These are phyloP conservation scores for Caenorhabditis macrosperma DNA, from an alignment of 2,888 invertebrate species.

Conservation along the genomic window DNA sequence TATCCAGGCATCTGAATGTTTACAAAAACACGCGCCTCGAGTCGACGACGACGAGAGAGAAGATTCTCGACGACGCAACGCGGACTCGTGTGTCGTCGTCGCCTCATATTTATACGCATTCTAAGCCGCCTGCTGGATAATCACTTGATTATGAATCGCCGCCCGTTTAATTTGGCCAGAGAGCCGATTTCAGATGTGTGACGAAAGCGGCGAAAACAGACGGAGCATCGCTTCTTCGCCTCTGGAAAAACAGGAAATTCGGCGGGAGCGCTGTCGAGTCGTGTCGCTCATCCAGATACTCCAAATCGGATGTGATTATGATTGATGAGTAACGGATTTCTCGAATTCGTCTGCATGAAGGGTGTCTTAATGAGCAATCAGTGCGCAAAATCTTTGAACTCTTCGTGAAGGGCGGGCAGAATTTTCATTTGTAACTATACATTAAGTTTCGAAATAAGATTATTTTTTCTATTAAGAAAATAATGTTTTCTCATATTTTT, in stretches of 20 bases:
- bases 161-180: slow-evolving; percentile 34
- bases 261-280: not conserved
- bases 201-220: slow-evolving; percentile 32
- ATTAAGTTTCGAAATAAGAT: no score
- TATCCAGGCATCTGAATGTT: not conserved
- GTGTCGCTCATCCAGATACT: not conserved
- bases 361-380: no score
- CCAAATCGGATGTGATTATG: not conserved
- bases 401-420: no score
- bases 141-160: slow-evolving; percentile 46
- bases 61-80: not conserved
- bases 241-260: slow-evolving; percentile 27
- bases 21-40: no score
- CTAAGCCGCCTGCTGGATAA: slow-evolving; percentile 38
- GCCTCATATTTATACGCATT: slow-evolving; percentile 38
- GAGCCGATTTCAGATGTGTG: slow-evolving; percentile 25
- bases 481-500: no score
- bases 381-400: no score
- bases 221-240: not conserved
- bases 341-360: not conserved
- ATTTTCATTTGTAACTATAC: no score
- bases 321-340: not conserved
- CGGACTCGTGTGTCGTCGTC: no score
- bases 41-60: no score
- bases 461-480: no score